These are phyloP conservation scores for Cheilinus undulatus DNA, from an alignment of 2,113 vertebrate genomes.

Conservation along the genomic window DNA sequence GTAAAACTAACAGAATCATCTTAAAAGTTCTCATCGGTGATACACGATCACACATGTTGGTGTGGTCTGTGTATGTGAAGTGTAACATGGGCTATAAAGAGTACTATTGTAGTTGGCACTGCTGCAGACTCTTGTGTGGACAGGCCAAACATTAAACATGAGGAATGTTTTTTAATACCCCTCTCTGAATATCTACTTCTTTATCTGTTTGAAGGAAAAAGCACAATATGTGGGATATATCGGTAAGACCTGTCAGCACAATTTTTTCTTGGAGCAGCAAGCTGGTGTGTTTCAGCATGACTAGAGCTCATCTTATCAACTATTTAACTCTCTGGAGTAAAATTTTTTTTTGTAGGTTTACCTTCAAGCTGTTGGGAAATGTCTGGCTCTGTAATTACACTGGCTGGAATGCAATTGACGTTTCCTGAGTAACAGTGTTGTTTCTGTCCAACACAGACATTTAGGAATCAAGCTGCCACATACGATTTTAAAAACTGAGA, in stretches of 20 bases:
- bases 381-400: conserved; percentile 70
- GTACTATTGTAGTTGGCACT: conserved; percentile 58
- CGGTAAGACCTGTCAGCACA: conserved; percentile 52
- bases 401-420: conserved; percentile 60
- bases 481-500: conserved; percentile 33
- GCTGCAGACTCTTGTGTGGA: conserved; percentile 46
- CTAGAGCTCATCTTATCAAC: conserved; percentile 35
- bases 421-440: conserved; percentile 63
- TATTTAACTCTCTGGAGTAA: conserved; percentile 26
- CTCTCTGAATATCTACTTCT: conserved; percentile 41
- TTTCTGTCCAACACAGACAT: conserved; percentile 56
- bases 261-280: conserved; percentile 18
- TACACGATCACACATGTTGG: conserved; percentile 18
- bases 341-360: conserved; percentile 40
- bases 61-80: conserved; percentile 25
- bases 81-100: conserved; percentile 29
- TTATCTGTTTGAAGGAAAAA: conserved; percentile 35
- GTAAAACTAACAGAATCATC: conserved; percentile 18
- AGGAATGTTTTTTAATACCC: conserved; percentile 63
- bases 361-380: conserved; percentile 61
- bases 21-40: conserved; percentile 2
- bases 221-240: conserved; percentile 30
- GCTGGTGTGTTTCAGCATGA: conserved; percentile 36
- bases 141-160: conserved; percentile 43
- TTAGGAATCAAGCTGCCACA: conserved; percentile 53